Evolutionary conservation across 2,888 invertebrate species (phyloP).

Genomic region (Lutraria lutraria): DNA sequence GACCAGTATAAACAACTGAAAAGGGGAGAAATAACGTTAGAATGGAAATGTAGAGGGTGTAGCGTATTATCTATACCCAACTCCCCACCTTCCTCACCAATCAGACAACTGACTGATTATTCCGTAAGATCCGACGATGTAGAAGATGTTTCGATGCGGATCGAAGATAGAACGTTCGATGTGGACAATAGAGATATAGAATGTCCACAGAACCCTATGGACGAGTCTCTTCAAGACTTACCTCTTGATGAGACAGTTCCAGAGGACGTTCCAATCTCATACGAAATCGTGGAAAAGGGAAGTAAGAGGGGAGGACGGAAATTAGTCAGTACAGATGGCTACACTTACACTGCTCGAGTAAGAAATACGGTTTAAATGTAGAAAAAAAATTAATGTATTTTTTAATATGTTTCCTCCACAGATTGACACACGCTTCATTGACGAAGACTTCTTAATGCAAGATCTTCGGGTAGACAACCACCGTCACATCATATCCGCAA

Average conservation of each 20-base stretch:
- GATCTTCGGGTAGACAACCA: background rate
- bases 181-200: no score
- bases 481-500: constrained; percentile 21
- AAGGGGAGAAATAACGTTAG: background rate
- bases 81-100: no score
- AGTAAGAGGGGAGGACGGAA: background rate
- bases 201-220: no score
- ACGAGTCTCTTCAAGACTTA: no score
- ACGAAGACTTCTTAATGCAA: constrained; percentile 17
- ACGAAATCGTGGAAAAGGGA: background rate
- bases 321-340: background rate
- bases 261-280: background rate
- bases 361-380: no score
- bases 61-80: no score
- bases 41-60: background rate
- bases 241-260: background rate
- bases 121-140: background rate
- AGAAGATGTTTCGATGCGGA: background rate
- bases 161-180: no score
- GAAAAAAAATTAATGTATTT: no score
- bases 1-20: background rate
- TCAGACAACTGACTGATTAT: no score
- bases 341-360: no score
- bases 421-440: constrained; percentile 41
- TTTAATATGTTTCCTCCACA: constrained; percentile 22